Conservation (phyloP, 2,797 vertebrate species). For the Salmo trutta region DNA sequence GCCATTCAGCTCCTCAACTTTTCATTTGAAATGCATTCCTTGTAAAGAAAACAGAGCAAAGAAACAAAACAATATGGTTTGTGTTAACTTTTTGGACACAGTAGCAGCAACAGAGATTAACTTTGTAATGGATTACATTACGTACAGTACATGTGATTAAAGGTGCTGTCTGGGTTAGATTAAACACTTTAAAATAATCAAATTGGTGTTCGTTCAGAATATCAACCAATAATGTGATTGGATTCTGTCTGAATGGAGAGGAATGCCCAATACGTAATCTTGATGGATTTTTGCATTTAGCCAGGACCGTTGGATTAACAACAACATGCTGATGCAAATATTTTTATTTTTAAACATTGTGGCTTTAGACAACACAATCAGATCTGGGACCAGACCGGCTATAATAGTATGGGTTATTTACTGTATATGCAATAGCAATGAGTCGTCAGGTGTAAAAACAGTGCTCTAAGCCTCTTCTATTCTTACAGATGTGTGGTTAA, state of each 20-base stretch:
- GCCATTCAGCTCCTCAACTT: neutral
- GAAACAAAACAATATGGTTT: neutral
- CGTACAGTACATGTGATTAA: neutral
- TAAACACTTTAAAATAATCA: neutral
- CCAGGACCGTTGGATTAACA: neutral
- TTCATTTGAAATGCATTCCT: neutral
- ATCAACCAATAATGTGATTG: neutral
- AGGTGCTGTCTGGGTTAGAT: neutral
- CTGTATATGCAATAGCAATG: no score
- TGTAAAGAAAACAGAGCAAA: neutral
- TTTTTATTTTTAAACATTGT: no score
- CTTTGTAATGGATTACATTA: constrained; percentile 1
- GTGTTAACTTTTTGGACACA: neutral
- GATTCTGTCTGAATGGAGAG: neutral
- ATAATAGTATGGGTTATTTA: neutral
- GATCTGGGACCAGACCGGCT: neutral
- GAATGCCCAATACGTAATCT: neutral
- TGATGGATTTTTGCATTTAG: neutral
- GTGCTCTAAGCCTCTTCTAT: neutral
- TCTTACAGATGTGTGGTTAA: neutral
- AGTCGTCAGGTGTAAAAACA: neutral
- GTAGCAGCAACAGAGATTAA: neutral
- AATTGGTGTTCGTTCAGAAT: neutral
- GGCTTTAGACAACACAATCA: no score
- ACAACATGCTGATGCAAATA: neutral